Evolutionary conservation across 2,113 vertebrate genomes (phyloP).

Genomic region (Saimiri boliviensis): DNA sequence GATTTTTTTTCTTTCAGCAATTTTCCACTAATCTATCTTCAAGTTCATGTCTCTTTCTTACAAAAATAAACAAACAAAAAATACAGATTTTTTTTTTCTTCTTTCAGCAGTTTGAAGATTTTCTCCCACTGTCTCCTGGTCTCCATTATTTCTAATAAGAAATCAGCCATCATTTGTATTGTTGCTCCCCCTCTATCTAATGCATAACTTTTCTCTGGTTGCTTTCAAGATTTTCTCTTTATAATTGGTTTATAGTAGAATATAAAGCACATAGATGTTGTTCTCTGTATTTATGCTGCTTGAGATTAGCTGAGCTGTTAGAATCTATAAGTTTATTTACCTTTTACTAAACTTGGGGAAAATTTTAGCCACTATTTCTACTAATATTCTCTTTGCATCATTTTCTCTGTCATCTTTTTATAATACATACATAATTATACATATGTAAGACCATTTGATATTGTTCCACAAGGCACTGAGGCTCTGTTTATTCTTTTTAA

Average conservation of each 20-base stretch:
- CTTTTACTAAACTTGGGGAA: neutral
- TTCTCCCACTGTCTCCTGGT: neutral
- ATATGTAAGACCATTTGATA: neutral
- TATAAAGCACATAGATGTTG: neutral
- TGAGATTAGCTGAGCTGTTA: neutral
- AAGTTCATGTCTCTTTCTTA: too few species aligned
- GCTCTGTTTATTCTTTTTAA: neutral
- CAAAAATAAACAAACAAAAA: too few species aligned
- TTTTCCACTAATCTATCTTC: neutral
- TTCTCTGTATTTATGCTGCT: neutral
- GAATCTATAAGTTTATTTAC: neutral
- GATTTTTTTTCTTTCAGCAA: neutral
- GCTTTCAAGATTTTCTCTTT: neutral
- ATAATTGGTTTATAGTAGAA: neutral
- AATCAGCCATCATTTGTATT: neutral
- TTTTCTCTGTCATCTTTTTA: neutral
- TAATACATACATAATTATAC: neutral
- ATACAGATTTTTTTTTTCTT: neutral
- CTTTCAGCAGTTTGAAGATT: neutral
- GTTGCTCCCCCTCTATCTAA: neutral
- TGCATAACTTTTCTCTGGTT: neutral
- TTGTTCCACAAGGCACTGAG: neutral
- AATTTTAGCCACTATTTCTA: neutral
- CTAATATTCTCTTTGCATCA: neutral
- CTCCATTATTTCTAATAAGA: neutral